Evolutionary conservation across 2,888 invertebrate species (phyloP).

Genomic region (Drosophila meridionalis): DNA sequence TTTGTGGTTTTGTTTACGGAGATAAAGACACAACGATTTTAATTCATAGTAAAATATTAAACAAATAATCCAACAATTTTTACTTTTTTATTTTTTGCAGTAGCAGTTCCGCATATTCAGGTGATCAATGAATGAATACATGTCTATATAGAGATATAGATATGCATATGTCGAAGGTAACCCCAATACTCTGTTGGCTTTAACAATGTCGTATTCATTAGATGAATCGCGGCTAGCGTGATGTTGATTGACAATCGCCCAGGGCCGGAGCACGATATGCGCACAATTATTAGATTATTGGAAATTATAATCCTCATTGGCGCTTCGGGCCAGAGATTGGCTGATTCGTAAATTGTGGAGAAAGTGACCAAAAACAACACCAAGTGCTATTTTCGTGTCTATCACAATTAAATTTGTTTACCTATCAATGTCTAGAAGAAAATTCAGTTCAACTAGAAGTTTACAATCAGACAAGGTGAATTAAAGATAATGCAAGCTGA

Average conservation of each 20-base stretch:
- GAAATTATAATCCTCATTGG: constrained; percentile 54
- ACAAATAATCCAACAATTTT: constrained; percentile 44
- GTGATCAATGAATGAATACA: constrained; percentile 19
- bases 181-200: constrained; percentile 21
- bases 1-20: constrained; percentile 7
- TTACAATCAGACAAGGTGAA: neutral
- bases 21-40: constrained; percentile 22
- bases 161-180: constrained; percentile 44
- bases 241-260: constrained; percentile 51
- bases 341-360: constrained; percentile 57
- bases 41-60: constrained; percentile 25
- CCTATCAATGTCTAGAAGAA: constrained; percentile 10
- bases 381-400: constrained; percentile 20
- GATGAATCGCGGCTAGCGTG: constrained; percentile 19
- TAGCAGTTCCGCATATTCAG: constrained; percentile 45
- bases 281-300: constrained; percentile 55
- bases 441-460: constrained; percentile 26
- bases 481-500: too few relatives aligned
- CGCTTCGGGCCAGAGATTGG: constrained; percentile 41
- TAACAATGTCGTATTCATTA: constrained; percentile 49
- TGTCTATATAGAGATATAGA: neutral
- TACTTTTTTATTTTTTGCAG: constrained; percentile 3
- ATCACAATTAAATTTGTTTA: neutral
- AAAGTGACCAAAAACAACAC: constrained; percentile 44
- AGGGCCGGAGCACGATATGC: constrained; percentile 47